phyloP scores from a whole-genome alignment of 2,888 invertebrate genomes.

The Hyalella azteca region DNA sequence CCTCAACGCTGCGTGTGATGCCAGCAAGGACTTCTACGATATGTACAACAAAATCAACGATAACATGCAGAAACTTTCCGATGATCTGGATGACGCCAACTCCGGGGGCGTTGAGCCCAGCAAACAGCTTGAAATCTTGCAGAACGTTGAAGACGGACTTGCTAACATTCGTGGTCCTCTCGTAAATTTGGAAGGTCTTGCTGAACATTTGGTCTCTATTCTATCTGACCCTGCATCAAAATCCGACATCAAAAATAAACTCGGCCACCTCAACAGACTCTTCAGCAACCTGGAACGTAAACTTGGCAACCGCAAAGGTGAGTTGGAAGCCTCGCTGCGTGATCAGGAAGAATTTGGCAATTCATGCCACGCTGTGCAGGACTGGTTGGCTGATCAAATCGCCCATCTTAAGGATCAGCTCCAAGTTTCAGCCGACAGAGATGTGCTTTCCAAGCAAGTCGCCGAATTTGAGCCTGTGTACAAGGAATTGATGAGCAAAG shows the following conservation, averaged over 20 bases:
- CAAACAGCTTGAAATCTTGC: conserved; percentile 84
- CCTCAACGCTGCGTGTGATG: conserved; percentile 88
- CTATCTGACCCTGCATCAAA: conserved; percentile 88
- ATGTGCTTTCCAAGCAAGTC: conserved; percentile 82
- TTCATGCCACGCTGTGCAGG: conserved; percentile 84
- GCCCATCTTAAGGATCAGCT: conserved; percentile 77
- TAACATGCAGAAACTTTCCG: conserved; percentile 85
- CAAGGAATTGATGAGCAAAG: conserved; percentile 83
- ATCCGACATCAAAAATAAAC: conserved; percentile 87
- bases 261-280: conserved; percentile 83
- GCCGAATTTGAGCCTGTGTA: conserved; percentile 84
- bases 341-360: conserved; percentile 91
- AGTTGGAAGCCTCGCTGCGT: conserved; percentile 80
- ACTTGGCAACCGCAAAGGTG: conserved; percentile 85
- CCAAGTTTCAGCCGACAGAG: conserved; percentile 83
- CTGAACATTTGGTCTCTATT: conserved; percentile 82
- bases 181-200: conserved; percentile 87
- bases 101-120: conserved; percentile 78
- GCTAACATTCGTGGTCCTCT: conserved; percentile 87
- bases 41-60: conserved; percentile 81
- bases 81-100: conserved; percentile 81
- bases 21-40: conserved; percentile 90
- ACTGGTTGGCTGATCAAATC: conserved; percentile 85
- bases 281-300: conserved; percentile 89
- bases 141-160: conserved; percentile 82